Conservation (phyloP, 2,888 invertebrate genomes). For the Diadromus collaris region DNA sequence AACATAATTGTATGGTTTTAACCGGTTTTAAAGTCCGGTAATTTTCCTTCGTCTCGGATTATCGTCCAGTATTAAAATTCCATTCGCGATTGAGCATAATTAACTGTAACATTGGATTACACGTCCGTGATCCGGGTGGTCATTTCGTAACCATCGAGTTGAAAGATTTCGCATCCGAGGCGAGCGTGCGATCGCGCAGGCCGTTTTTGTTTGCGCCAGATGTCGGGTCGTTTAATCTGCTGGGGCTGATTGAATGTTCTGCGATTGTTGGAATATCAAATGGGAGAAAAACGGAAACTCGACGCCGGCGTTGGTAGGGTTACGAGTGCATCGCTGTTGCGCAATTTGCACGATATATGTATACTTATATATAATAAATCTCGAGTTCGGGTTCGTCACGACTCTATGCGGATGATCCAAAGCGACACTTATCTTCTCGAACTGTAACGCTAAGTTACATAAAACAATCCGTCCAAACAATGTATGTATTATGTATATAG, state of each 20-base stretch:
- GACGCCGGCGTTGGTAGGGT: slow-evolving; percentile 7
- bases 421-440: slow-evolving; percentile 19
- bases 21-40: not conserved
- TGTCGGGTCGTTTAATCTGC: slow-evolving; percentile 12
- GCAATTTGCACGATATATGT: not conserved
- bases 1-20: not conserved
- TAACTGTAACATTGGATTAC: not conserved
- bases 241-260: slow-evolving; percentile 23
- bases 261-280: slow-evolving; percentile 10
- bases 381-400: not conserved
- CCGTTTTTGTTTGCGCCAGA: slow-evolving; percentile 32
- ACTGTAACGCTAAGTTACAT: slow-evolving; percentile 38
- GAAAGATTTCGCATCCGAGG: not conserved
- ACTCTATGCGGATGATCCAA: slow-evolving; percentile 29
- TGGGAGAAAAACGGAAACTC: not conserved
- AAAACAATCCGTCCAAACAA: slow-evolving; percentile 53
- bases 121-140: slow-evolving; percentile 20
- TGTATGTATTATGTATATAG: slow-evolving; percentile 30
- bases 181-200: not conserved
- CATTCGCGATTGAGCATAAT: slow-evolving; percentile 7
- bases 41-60: slow-evolving; percentile 17
- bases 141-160: slow-evolving; percentile 15
- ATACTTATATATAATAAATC: not conserved
- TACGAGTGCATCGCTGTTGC: not conserved
- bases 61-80: slow-evolving; percentile 2